Conservation (phyloP, 1,140 invertebrate genomes). For the Dendroctonus ponderosae region DNA sequence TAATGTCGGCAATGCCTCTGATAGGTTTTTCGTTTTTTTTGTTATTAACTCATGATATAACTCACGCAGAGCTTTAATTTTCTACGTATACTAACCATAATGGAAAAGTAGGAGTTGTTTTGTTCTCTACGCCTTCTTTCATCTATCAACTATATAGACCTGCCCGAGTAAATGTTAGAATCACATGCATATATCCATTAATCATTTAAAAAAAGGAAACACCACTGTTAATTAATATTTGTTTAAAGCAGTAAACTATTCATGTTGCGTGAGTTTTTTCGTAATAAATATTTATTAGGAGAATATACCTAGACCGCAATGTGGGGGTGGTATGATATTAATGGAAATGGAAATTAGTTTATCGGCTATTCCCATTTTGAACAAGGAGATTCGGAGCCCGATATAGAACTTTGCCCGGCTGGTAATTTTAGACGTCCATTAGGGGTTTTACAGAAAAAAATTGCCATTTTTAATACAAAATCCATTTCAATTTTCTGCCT, state of each 20-base stretch:
- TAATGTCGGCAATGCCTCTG: conserved; percentile 29
- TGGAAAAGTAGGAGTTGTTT: conserved; percentile 42
- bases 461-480: too few species aligned
- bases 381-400: neutral
- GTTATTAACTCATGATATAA: conserved; percentile 37
- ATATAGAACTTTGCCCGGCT: too few species aligned
- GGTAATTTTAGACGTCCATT: too few species aligned
- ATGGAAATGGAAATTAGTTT: conserved; percentile 1
- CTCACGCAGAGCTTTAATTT: conserved; percentile 41
- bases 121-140: conserved; percentile 37
- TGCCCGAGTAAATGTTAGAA: conserved; percentile 31
- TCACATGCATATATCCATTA: conserved; percentile 36
- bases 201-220: conserved; percentile 35
- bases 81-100: conserved; percentile 38
- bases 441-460: too few species aligned
- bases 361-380: neutral
- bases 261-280: conserved; percentile 30
- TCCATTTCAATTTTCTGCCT: too few species aligned
- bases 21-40: conserved; percentile 34
- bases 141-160: conserved; percentile 38
- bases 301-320: neutral
- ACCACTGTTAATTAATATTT: conserved; percentile 33
- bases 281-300: conserved; percentile 28
- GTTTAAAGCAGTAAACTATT: conserved; percentile 30
- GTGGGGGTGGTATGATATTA: neutral